Percentiles rank a stretch among this genome's conserved stretches.
phyloP scores from a whole-genome alignment of 2,797 vertebrate species.

The Craterocephalus amniculus region DNA sequence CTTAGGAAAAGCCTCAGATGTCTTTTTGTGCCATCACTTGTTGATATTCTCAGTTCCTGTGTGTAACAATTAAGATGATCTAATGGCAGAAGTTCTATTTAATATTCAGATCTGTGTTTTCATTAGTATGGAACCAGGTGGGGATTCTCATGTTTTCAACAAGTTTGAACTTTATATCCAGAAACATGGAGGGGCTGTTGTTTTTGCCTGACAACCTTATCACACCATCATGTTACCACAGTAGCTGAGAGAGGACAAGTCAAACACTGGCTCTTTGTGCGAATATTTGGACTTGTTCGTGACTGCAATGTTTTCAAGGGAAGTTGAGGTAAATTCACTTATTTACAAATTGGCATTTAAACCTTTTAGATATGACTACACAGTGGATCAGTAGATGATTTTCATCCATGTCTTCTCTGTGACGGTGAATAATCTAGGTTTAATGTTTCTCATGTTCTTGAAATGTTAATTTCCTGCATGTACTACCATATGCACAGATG shows the following conservation, averaged over 20 bases:
- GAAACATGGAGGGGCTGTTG: not conserved
- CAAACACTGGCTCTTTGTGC: not conserved
- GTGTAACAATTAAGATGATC: not conserved
- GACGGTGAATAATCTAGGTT: not conserved
- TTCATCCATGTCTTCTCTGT: not conserved
- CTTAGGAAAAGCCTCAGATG: constrained; percentile 8
- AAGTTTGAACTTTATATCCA: not conserved
- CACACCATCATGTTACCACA: not conserved
- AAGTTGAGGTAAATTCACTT: not conserved
- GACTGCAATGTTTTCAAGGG: not conserved
- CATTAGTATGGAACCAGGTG: not conserved
- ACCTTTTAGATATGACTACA: not conserved
- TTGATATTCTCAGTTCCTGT: not conserved
- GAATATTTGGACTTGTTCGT: not conserved
- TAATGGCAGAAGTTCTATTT: not conserved
- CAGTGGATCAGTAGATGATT: not conserved
- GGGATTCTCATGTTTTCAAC: not conserved
- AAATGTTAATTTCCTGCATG: not conserved
- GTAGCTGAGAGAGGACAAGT: not conserved
- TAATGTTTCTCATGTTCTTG: not conserved
- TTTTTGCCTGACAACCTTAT: not conserved
- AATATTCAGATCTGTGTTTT: not conserved
- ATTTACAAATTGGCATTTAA: not conserved
- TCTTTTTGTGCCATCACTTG: not conserved
- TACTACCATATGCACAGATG: not conserved